Base-by-base conservation (phyloP, 2,888 invertebrate species). In the Nemurella pictetii region DNA sequence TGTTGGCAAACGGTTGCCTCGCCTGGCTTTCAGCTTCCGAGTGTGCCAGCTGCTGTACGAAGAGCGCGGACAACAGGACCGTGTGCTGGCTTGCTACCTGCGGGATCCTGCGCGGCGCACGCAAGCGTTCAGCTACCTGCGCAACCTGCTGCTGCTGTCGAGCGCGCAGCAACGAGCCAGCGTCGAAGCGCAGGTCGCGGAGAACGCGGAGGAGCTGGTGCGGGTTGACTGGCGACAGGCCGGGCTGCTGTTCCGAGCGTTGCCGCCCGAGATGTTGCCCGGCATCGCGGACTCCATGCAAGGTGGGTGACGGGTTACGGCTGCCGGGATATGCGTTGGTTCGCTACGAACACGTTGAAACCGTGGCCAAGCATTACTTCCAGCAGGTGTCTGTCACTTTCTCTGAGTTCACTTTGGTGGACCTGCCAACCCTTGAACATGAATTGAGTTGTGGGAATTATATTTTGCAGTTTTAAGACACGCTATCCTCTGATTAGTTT, bases 21-120 rank as follows among this genome's bases (percentile, higher is more conserved):
- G n/a, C n/a, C n/a, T n/a, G n/a, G 75, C n/a, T 28, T 89, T 28
- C 89, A 93, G 95, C 89, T 95, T 93, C 88, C 92, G 93, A 86
- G 95, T 96, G 0, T 94, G 94, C 88, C 95, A 95, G 89, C 91
- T 93, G 88, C 89, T 96, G 81, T 93, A 95, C 88, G 94, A 94
- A 89, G 91, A 91, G 87, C 89, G 92, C 74, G 90, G 92, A 78
- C 92, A 94, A 84, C 95, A 93, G 88, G 92, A 93, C 85, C 92
- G 93, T 87, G 94, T 96, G 83, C 89, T 96, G 5, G 91, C 92
- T 5, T 95, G 95, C 89, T 95, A 95, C 89, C 90, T 95, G 78
- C 91, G 92, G 30, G 95, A 95, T 88, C 91, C 92, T 28, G 89
- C 92, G 15, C 90, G 95, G 78, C 92, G 93, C 89, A 91, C 91